Evolutionary conservation across 1,140 invertebrate genomes (phyloP), one percentile per base, ranked within the genome.

Genomic region (Camponotus pennsylvanicus): DNA sequence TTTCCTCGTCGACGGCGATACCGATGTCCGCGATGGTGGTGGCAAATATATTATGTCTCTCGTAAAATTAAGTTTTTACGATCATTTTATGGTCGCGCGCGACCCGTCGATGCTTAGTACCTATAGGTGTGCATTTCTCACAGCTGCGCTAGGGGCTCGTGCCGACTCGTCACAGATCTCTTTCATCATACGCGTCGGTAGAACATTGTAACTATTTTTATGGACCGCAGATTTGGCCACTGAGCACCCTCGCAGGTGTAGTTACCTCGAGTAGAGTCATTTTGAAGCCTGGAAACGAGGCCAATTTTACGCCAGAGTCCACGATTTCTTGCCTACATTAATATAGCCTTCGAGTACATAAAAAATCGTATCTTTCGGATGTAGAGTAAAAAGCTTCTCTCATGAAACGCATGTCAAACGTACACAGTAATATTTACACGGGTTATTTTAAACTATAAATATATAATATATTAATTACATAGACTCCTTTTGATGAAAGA

Each of bases 41-140:
- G 94, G 95, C 93, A 93, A 94, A 95, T 95, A 95, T 95, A 95
- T 95, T 95, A 95, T 93, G 93, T 93, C 92, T 93, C 94, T 95
- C 95, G 92, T 95, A 95, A 95, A 95, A 95, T 95, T 95, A 95
- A 95, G 92, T 95, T 95, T 95, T 95, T 95, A 95, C 94, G 95
- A 95, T 94, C 94, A 94, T 95, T 95, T 95, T 95, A 95, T 95
- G 95, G 94, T 93, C 92, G 94, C 91, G 91, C 93, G 93, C 90
- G 91, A 91, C 92, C 88, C 92, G 92, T 92, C 91, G 92, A 94
- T 94, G 93, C 91, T 93, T 89, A 89, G 90, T 92, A 89, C 92
- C 91, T 93, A 92, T 92, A 92, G 90, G 89, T 92, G 92, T 91
- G 89, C 89, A 90, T 86, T 88, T 92, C 85, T 86, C 87, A 78